A percentile compares a stretch with the other conserved stretches of the same genome.
Evolutionary conservation across 2,888 invertebrate species (phyloP).

Genomic region (Sphinx pinastri): DNA sequence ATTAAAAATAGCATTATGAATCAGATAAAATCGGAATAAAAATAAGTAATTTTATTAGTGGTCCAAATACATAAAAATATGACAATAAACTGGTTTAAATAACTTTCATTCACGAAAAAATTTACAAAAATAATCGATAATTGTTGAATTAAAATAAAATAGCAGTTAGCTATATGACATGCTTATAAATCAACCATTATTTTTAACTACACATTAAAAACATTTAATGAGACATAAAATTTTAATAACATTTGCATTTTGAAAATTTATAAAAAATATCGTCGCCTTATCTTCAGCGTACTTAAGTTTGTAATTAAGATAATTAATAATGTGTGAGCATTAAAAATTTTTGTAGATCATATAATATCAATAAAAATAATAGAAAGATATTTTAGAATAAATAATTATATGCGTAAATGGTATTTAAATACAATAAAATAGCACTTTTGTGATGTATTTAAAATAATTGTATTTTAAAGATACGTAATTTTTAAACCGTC

Average conservation of each 20-base stretch:
- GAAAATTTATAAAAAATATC: neutral
- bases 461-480: too few species aligned
- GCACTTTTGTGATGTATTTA: too few species aligned
- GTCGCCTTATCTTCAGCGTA: constrained; percentile 5
- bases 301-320: constrained; percentile 11
- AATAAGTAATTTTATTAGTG: neutral
- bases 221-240: constrained; percentile 9
- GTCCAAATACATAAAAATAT: neutral
- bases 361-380: too few species aligned
- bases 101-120: neutral
- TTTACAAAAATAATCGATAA: constrained; percentile 15
- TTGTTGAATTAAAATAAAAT: constrained; percentile 1
- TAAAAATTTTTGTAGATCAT: neutral
- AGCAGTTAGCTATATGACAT: neutral
- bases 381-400: too few species aligned
- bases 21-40: neutral
- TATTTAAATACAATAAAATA: too few species aligned
- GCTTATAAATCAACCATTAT: constrained; percentile 17
- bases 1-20: neutral
- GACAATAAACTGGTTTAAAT: neutral
- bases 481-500: too few species aligned
- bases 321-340: constrained; percentile 6
- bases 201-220: constrained; percentile 12
- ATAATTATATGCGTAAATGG: too few species aligned
- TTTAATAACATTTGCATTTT: constrained; percentile 22